Conservation (phyloP, 1,140 invertebrate species). For the Hermatobates lingyangjiaoensis region DNA sequence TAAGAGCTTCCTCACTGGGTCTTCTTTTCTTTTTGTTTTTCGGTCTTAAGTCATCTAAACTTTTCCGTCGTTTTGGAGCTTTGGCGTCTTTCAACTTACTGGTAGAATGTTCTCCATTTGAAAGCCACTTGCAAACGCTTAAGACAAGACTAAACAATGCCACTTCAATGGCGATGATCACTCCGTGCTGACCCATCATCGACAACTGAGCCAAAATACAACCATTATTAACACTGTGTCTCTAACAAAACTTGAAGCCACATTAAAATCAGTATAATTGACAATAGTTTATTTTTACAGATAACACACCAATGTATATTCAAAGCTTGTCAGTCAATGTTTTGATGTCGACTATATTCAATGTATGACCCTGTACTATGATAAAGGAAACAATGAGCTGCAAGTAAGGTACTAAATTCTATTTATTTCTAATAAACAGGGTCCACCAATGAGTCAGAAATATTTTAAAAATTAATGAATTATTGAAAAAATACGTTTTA, state of each 20-base stretch:
- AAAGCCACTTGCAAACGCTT: slow-evolving; percentile 25
- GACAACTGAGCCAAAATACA: background rate
- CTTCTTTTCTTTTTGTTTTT: slow-evolving; percentile 30
- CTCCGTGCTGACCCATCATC: slow-evolving; percentile 27
- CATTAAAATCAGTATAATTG: too few species aligned
- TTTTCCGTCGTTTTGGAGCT: background rate
- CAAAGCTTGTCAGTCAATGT: too few species aligned
- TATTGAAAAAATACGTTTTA: too few species aligned
- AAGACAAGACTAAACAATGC: slow-evolving; percentile 28
- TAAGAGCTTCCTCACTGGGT: slow-evolving; percentile 57
- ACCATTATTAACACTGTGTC: background rate
- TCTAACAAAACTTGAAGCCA: background rate
- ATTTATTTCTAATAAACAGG: too few species aligned
- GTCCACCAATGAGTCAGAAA: too few species aligned
- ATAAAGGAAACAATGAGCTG: too few species aligned
- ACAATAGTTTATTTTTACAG: too few species aligned
- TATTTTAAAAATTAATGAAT: too few species aligned
- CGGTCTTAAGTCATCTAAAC: slow-evolving; percentile 1
- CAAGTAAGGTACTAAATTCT: too few species aligned
- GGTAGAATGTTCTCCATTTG: background rate
- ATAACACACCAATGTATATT: too few species aligned
- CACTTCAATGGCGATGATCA: slow-evolving; percentile 30
- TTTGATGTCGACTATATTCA: too few species aligned
- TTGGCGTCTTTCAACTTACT: slow-evolving; percentile 12
- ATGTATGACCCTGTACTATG: too few species aligned